Evolutionary conservation across 2,797 vertebrate genomes (phyloP).

Genomic region (Scolopax rusticola): DNA sequence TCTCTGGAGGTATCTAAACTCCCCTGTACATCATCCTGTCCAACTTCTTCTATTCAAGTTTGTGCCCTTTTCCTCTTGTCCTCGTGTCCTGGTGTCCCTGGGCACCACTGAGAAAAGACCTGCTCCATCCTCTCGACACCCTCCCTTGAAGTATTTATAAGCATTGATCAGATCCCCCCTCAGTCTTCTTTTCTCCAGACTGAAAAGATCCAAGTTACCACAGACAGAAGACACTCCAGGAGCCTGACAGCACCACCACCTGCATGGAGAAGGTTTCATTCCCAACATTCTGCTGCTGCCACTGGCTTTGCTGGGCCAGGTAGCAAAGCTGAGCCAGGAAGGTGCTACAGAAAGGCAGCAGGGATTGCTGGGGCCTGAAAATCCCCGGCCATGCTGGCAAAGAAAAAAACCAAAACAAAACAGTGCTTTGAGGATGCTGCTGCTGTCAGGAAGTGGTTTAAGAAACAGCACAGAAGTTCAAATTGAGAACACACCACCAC

Average conservation of each 20-base stretch:
- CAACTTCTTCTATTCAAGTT: too few species aligned
- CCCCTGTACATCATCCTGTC: too few species aligned
- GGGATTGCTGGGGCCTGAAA: not conserved
- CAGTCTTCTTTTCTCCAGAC: too few species aligned
- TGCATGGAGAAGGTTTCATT: not conserved
- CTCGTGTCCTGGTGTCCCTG: too few species aligned
- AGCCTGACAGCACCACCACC: not conserved
- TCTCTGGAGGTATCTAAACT: too few species aligned
- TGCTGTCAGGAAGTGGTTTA: not conserved
- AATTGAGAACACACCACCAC: accelerated
- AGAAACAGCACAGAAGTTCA: not conserved
- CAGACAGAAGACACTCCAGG: not conserved
- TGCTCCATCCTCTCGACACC: too few species aligned
- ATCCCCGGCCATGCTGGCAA: accelerated
- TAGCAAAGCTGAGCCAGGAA: not conserved
- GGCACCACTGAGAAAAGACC: too few species aligned
- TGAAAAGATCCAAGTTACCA: too few species aligned
- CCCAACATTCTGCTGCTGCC: accelerated
- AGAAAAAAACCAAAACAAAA: not conserved
- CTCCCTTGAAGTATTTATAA: too few species aligned
- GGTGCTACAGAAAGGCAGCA: not conserved
- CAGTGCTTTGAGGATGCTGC: not conserved
- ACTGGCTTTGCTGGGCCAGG: accelerated
- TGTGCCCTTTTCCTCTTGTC: too few species aligned
- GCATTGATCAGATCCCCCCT: too few species aligned